Evolutionary conservation across 1,140 invertebrate species (phyloP), one percentile per base, ranked within the genome.

Genomic region (Saccostrea cuccullata): DNA sequence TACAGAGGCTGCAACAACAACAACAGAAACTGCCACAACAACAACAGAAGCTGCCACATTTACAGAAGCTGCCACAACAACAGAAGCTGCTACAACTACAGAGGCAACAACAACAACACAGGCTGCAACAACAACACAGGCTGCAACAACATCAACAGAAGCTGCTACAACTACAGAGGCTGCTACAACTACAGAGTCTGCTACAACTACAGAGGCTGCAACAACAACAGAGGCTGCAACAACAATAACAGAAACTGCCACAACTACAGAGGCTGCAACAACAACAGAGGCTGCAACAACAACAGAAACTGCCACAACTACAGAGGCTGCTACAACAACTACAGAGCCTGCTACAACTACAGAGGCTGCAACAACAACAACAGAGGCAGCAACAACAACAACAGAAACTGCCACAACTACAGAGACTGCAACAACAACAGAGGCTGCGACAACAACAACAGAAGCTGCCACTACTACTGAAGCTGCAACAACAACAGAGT

Each of bases 51-150:
- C 6, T 47, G 40, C 2, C 2, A 6, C 6, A 47, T 2, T 47
- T 6, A 47, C 40, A 47, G 4, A 26, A 9, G 8, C 67, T 30
- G 23, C 11, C 3, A 73, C 23, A 6, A 30, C 67, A 13, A 30
- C 67, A 26, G 67, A 30, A 73, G 67, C 67, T 73, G 67, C 23
- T n/a, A 77, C 70, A 30, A 77, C 70, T 3, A 77, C 70, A 30
- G n/a, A n/a, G n/a, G n/a, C n/a, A n/a, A n/a, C n/a, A n/a, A n/a
- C n/a, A n/a, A n/a, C n/a, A 30, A 73, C 67, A 8, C 13, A 11
- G 13, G 13, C 58, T 17, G 58, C 3, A n/a, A n/a, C 58, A 2
- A 4, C 13, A 64, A 64, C 60, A 20, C 5, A 17, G 13, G 17
- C 60, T 64, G 9, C 13, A 47, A 6, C 40, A 3, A 6, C 6